Evolutionary conservation across 2,113 vertebrate species (phyloP), one percentile per base, ranked within the genome.

Genomic region (Monopterus albus): DNA sequence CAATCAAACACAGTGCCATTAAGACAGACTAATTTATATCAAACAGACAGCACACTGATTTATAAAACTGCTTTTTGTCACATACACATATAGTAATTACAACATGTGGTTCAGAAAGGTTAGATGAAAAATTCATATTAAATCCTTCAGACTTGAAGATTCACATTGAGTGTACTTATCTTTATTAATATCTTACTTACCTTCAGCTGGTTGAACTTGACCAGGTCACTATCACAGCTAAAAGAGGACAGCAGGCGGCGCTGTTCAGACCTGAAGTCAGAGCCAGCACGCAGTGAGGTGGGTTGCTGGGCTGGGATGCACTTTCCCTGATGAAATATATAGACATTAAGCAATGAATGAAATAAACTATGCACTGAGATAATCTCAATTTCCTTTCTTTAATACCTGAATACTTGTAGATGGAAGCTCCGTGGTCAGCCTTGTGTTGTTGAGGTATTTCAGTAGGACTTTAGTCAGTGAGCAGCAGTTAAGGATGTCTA

Each of bases 141-240:
- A n/a, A n/a, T n/a, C n/a, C n/a, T n/a, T n/a, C n/a, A n/a, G n/a
- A n/a, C n/a, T n/a, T n/a, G n/a, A n/a, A n/a, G n/a, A n/a, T n/a
- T n/a, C n/a, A n/a, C n/a, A n/a, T n/a, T n/a, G n/a, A n/a, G n/a
- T n/a, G n/a, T n/a, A 28, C 25, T 29, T 6, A 45, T 5, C 15
- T 20, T 25, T 1, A 21, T 5, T 13, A 23, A 31, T 2, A 21
- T 5, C n/a, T 31, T 8, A 23, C 71, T 74, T 38, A 98, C 98
- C 95, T 98, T 98, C 58, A 99, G 95, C 84, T 99, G 98, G 93
- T 99, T 99, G 89, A 99, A 99, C 89, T 96, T 98, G 73, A 99
- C 95, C 81, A 99, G 91, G 82, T 99, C 97, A 0, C 97, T 98
- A 82, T 99, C 97, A 5, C 96, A 98, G 87, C 95, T 97, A 87